Evolutionary conservation across 1,140 invertebrate species (phyloP).

Genomic region (Philaenus spumarius): DNA sequence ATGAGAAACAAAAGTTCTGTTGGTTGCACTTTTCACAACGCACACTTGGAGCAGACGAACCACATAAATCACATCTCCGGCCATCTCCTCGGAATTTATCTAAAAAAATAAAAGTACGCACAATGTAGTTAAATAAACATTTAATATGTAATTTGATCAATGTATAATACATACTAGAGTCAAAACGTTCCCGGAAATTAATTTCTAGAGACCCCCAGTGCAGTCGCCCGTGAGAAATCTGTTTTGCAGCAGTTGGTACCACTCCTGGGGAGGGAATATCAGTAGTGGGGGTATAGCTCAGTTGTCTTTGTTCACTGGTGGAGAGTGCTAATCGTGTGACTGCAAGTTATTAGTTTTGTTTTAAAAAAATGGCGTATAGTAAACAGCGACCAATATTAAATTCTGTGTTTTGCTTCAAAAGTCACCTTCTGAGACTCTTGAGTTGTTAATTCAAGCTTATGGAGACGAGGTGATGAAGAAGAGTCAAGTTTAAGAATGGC

Average conservation of each 20-base stretch:
- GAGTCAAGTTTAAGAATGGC: no score
- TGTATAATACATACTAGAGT: neutral
- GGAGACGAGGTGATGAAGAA: no score
- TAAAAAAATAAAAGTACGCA: neutral
- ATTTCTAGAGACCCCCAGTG: neutral
- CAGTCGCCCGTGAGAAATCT: no score
- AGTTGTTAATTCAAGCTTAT: no score
- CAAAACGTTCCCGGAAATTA: neutral
- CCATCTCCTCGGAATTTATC: slow-evolving; percentile 38
- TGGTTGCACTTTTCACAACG: slow-evolving; percentile 70
- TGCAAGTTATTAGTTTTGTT: no score
- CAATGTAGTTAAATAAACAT: neutral
- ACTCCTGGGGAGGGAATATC: no score
- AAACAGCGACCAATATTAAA: neutral
- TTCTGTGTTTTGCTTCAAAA: neutral
- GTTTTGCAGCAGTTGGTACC: no score
- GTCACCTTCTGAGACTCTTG: no score
- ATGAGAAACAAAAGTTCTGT: slow-evolving; percentile 75
- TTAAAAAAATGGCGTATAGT: no score
- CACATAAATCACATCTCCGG: slow-evolving; percentile 74
- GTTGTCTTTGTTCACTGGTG: no score
- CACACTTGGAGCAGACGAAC: slow-evolving; percentile 62
- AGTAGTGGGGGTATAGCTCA: no score
- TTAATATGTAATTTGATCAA: neutral
- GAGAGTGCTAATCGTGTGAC: no score